Percentiles rank a stretch among this genome's conserved stretches.
These are phyloP conservation scores for Pseudomyrmex flavicornis DNA, from an alignment of 1,140 invertebrate species.

Conservation along the genomic window DNA sequence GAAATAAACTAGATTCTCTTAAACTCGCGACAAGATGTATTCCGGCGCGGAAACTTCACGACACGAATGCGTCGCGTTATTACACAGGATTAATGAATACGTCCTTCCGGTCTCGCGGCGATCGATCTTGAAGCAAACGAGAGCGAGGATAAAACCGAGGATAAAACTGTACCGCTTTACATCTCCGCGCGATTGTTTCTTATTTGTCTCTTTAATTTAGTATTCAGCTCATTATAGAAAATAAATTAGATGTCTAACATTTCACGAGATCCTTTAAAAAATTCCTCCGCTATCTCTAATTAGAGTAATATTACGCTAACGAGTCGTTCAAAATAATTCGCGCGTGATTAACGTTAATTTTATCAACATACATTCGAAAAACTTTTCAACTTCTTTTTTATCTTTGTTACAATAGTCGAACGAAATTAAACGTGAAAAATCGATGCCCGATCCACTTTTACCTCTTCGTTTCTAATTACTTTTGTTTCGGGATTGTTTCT, in stretches of 20 bases:
- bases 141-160: not conserved
- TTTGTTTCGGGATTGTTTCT: not conserved
- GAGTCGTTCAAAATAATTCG: too few species aligned
- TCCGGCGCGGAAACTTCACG: slow-evolving; percentile 33
- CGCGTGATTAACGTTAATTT: too few species aligned
- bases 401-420: too few species aligned
- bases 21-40: slow-evolving; percentile 25
- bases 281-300: too few species aligned
- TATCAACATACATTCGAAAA: too few species aligned
- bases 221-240: not conserved
- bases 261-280: too few species aligned
- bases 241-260: not conserved
- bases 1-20: slow-evolving; percentile 58
- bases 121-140: slow-evolving; percentile 1
- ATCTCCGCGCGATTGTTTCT: not conserved
- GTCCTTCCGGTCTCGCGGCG: not conserved
- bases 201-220: not conserved
- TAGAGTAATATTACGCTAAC: too few species aligned
- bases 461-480: not conserved
- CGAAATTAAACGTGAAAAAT: too few species aligned
- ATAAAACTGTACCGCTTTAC: too few species aligned
- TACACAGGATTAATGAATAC: slow-evolving; percentile 33
- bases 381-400: too few species aligned
- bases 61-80: slow-evolving; percentile 19
- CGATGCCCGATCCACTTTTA: not conserved